Base-by-base conservation (phyloP, 2,797 vertebrate species). In the Sebastiscus tertius region DNA sequence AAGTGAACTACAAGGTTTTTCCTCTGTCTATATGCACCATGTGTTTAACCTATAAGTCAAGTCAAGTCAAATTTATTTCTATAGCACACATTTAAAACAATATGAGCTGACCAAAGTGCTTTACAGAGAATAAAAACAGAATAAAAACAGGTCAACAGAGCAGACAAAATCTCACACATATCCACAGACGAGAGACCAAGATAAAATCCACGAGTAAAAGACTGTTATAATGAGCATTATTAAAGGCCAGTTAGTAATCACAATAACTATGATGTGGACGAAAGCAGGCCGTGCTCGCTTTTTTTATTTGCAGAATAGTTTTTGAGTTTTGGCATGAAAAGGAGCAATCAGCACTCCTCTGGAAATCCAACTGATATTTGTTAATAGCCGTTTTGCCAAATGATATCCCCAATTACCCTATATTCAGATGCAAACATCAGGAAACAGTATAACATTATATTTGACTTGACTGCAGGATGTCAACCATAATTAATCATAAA, bases 321-420 rank as follows among this genome's bases (percentile, higher is more conserved):
- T 49, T 49, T 3, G 22, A 79, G 54, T 54, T 54, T 10, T 74
- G 67, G 27, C 65, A 71, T 58, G 61, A 81, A 81, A 81, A 58
- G 27, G 42, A 72, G 64, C 72, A 58, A 80, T 55, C 46, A 52
- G 36, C n/a, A 62, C 46, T 74, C 65, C 61, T 42, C 54, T 62
- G 56, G 29, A 84, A 83, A 86, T 79, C 63, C 66, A 62, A 73
- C 39, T 86, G 79, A 64, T 84, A 84, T 88, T 79, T 83, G 81
- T 87, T 87, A 84, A 74, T 70, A 83, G 79, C 31, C 70, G 64
- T 83, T 49, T 76, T 74, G 79, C 75, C 59, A 72, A 85, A 85
- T 79, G 63, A 77, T 65, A 46, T 66, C 29, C 54, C 56, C 76
- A 86, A 88, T 90, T 80, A 74, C 83, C 39, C 39, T 31, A 64